phyloP scores from a whole-genome alignment of 2,888 invertebrate species.

The Rhamnusium bicolor region DNA sequence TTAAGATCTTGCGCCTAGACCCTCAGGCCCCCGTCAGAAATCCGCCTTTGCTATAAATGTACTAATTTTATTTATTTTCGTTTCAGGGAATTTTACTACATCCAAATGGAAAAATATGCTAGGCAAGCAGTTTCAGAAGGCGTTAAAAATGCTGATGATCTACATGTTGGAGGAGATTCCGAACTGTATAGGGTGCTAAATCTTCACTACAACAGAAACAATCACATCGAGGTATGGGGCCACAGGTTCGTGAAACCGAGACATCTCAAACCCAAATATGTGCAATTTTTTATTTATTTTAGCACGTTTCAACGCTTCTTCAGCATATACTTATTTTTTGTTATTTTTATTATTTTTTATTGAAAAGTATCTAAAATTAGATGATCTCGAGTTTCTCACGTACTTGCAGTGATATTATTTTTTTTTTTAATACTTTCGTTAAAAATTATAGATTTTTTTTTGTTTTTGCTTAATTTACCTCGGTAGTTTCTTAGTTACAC shows the following conservation, averaged over 20 bases:
- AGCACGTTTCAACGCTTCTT: constrained; percentile 46
- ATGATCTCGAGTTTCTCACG: constrained; percentile 45
- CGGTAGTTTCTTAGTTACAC: not conserved
- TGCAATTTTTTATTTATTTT: constrained; percentile 40
- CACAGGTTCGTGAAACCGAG: constrained; percentile 76
- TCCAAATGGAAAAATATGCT: constrained; percentile 99
- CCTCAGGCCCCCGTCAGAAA: too few species aligned
- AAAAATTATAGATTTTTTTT: not conserved
- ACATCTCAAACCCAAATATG: constrained; percentile 56
- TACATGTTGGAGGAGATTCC: constrained; percentile 94
- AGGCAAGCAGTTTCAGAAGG: constrained; percentile 98
- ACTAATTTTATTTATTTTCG: constrained; percentile 52
- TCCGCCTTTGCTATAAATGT: too few species aligned
- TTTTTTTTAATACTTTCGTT: not conserved
- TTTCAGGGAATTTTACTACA: constrained; percentile 99
- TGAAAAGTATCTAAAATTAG: constrained; percentile 4
- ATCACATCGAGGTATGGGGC: constrained; percentile 91
- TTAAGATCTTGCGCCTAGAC: too few species aligned
- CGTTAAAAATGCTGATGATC: constrained; percentile 91
- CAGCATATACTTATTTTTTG: not conserved
- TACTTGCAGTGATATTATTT: constrained; percentile 17
- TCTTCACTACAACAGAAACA: constrained; percentile 98
- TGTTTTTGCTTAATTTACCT: constrained; percentile 4
- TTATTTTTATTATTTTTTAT: not conserved
- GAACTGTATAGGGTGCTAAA: constrained; percentile 98